Percentiles rank a stretch among this genome's conserved stretches.
Conservation (phyloP, 2,888 invertebrate species). For the Odiellus spinosus region DNA sequence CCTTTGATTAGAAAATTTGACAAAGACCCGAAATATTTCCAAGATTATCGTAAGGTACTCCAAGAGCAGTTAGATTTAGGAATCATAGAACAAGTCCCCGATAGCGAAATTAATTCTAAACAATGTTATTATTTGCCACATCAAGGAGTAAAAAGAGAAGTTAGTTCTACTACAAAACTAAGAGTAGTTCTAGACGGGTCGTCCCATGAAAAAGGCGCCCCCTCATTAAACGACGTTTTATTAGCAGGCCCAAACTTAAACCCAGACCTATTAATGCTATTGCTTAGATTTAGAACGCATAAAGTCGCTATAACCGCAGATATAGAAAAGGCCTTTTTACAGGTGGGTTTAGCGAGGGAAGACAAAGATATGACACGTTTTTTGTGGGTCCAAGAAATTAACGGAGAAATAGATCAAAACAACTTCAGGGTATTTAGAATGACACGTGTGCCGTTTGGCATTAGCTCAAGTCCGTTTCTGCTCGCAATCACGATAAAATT, state of each 20-base stretch:
- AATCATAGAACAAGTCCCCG: no score
- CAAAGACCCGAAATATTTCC: no score
- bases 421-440: background rate
- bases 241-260: slow-evolving; percentile 3
- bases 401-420: no score
- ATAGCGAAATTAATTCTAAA: no score
- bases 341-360: slow-evolving; percentile 5
- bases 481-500: background rate
- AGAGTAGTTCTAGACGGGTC: slow-evolving; percentile 9
- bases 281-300: slow-evolving; percentile 11
- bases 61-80: no score
- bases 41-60: no score
- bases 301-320: slow-evolving; percentile 7
- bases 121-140: no score
- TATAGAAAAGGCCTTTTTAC: slow-evolving; percentile 8
- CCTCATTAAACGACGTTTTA: slow-evolving; percentile 7
- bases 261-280: slow-evolving; percentile 1
- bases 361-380: slow-evolving; percentile 6
- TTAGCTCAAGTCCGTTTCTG: slow-evolving; percentile 2
- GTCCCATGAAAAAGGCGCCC: background rate
- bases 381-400: slow-evolving; percentile 1
- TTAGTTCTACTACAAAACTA: no score
- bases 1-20: no score
- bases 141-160: no score
- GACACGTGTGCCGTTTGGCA: background rate